These are phyloP conservation scores for Rhinichthys klamathensis DNA, from an alignment of 2,113 vertebrate genomes.

Conservation along the genomic window DNA sequence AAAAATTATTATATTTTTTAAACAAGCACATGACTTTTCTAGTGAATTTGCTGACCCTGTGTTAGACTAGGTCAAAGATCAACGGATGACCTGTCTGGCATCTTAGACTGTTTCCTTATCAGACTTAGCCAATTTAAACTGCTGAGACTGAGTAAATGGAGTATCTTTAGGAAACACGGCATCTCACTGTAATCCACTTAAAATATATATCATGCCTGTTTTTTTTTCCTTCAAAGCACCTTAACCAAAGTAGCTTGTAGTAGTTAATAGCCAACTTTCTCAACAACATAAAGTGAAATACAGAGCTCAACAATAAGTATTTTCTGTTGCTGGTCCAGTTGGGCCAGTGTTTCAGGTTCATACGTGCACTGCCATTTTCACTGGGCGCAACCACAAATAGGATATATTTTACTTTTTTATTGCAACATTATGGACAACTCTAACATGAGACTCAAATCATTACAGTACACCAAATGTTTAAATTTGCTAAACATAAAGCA, in stretches of 20 bases:
- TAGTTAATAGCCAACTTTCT: neutral
- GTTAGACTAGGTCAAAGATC: constrained; percentile 5
- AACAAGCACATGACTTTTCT: neutral
- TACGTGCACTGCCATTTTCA: neutral
- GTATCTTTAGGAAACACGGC: neutral
- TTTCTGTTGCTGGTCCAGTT: neutral
- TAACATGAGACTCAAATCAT: neutral
- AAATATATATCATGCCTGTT: too few species aligned
- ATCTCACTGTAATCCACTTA: neutral
- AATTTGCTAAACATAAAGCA: neutral
- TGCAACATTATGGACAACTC: neutral
- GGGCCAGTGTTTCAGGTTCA: neutral
- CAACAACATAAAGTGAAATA: neutral
- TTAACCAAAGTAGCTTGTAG: neutral
- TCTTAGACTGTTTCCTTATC: constrained; percentile 21
- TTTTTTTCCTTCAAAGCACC: neutral
- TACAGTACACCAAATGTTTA: neutral
- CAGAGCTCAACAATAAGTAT: neutral
- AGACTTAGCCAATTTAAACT: neutral
- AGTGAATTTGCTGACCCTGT: neutral
- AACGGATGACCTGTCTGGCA: neutral
- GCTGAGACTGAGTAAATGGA: neutral
- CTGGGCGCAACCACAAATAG: neutral
- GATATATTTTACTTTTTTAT: neutral
- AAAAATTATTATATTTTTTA: neutral